phyloP scores from a whole-genome alignment of 2,113 vertebrate genomes.

The Ivindomyrus marchei region DNA sequence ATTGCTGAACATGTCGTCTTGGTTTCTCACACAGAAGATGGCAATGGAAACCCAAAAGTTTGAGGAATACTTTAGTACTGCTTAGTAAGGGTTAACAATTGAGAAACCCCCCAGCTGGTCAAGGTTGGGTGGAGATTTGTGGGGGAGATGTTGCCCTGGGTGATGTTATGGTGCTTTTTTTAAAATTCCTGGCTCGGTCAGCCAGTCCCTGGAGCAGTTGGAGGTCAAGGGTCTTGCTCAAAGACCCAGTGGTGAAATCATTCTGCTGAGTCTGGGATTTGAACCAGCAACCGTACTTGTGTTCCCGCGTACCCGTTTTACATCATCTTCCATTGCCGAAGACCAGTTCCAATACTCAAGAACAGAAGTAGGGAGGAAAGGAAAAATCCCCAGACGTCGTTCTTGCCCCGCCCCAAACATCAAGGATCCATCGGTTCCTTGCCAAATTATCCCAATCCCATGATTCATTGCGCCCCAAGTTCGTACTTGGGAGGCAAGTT shows the following conservation, averaged over 20 bases:
- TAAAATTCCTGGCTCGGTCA: too few species aligned
- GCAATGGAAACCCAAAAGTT: neutral
- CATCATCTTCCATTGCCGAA: neutral
- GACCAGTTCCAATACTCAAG: neutral
- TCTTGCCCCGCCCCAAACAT: neutral
- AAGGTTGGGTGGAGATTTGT: neutral
- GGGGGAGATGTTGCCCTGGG: neutral
- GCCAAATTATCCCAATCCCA: too few species aligned
- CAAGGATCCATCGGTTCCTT: neutral
- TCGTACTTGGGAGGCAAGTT: too few species aligned
- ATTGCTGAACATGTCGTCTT: neutral
- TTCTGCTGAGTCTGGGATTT: neutral
- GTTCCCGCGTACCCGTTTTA: neutral
- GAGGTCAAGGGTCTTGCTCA: neutral
- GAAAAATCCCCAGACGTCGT: neutral
- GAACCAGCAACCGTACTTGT: neutral
- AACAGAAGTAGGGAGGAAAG: neutral
- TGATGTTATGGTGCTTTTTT: neutral
- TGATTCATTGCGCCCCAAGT: too few species aligned
- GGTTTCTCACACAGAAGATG: neutral
- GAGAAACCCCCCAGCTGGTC: neutral
- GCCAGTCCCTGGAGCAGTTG: neutral
- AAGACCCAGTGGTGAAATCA: neutral
- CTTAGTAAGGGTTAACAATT: neutral
- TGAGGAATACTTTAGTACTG: neutral